Conservation (phyloP, 2,113 vertebrate species). For the Egretta garzetta region DNA sequence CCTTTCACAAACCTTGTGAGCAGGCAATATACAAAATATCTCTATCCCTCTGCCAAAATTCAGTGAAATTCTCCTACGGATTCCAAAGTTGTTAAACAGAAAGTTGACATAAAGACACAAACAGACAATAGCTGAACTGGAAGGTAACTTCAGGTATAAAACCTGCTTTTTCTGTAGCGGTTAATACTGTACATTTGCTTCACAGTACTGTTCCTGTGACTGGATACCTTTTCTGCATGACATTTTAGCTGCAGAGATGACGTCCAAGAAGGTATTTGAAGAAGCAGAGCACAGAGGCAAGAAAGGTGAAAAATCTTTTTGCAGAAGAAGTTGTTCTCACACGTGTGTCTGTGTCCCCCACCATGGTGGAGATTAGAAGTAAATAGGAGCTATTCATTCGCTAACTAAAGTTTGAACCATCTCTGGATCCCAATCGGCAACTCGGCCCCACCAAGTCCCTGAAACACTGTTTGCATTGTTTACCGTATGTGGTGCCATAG, state of each 20-base stretch:
- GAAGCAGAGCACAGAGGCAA: not conserved
- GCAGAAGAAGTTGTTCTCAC: not conserved
- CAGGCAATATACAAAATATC: not conserved
- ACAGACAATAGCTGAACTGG: not conserved
- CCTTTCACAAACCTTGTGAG: not conserved
- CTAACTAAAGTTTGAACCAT: not conserved
- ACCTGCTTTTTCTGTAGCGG: not conserved
- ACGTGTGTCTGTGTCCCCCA: not conserved
- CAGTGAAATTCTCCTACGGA: not conserved
- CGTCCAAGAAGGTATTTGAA: not conserved
- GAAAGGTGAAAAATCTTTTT: not conserved
- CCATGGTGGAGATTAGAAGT: not conserved
- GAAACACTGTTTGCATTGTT: conserved; percentile 59
- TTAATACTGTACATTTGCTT: not conserved
- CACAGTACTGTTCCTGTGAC: not conserved
- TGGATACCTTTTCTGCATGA: not conserved
- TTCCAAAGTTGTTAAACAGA: not conserved
- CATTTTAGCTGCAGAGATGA: not conserved
- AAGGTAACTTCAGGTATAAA: not conserved
- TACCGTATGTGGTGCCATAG: not conserved
- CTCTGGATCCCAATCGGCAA: not conserved
- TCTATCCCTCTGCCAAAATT: not conserved
- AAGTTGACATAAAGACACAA: not conserved
- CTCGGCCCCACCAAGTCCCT: not conserved
- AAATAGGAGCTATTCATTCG: not conserved